Conservation (phyloP, 2,797 vertebrate genomes). For the Sebastiscus albofasciatus region DNA sequence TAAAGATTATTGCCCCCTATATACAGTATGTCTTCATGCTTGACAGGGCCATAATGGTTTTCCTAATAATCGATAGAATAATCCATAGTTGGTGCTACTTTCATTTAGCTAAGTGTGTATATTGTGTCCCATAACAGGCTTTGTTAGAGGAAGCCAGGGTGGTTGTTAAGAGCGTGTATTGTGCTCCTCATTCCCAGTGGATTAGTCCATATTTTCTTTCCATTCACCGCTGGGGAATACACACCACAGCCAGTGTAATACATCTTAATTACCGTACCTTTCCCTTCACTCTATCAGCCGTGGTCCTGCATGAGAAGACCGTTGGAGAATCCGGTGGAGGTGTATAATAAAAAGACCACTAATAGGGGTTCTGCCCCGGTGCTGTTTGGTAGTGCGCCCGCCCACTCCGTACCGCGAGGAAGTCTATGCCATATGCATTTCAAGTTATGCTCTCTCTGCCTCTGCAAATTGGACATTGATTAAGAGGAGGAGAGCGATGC, state of each 20-base stretch:
- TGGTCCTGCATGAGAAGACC: slow-evolving; percentile 30
- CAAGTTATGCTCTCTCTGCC: slow-evolving; percentile 41
- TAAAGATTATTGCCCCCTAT: neutral
- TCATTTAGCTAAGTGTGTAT: slow-evolving; percentile 52
- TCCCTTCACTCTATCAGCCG: slow-evolving; percentile 24
- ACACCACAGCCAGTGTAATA: slow-evolving; percentile 31
- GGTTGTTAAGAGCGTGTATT: slow-evolving; percentile 43
- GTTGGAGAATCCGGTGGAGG: slow-evolving; percentile 27
- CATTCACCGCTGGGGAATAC: slow-evolving; percentile 23
- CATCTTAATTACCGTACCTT: slow-evolving; percentile 50
- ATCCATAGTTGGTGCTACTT: slow-evolving; percentile 48
- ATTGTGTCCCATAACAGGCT: slow-evolving; percentile 23
- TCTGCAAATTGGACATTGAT: slow-evolving; percentile 72
- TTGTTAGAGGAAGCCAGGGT: slow-evolving; percentile 15
- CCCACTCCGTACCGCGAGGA: slow-evolving; percentile 3
- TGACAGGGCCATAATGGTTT: slow-evolving; percentile 28
- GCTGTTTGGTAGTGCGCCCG: slow-evolving; percentile 8
- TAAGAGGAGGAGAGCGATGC: slow-evolving; percentile 56
- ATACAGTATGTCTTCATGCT: neutral
- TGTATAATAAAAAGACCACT: slow-evolving; percentile 46
- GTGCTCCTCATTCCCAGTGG: slow-evolving; percentile 19
- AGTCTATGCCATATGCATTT: slow-evolving; percentile 44
- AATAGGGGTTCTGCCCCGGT: slow-evolving; percentile 55
- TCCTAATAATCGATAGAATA: slow-evolving; percentile 31
- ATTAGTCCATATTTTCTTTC: slow-evolving; percentile 40